Conservation (phyloP, 2,888 invertebrate species). For the Tetheella fluctuosa region DNA sequence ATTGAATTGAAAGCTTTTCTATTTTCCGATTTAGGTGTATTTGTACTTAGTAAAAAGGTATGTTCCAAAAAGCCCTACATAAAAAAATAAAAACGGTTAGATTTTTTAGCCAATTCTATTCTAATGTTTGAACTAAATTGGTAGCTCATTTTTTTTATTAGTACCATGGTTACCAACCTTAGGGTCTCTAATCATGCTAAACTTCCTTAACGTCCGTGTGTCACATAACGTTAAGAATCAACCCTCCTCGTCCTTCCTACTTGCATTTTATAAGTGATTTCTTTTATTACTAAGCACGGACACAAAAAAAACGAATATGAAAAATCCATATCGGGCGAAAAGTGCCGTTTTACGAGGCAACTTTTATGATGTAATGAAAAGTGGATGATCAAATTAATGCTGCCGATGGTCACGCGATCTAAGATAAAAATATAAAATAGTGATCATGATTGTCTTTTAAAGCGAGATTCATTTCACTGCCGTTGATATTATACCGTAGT, state of each 20-base stretch:
- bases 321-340: conserved; percentile 71
- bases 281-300: conserved; percentile 80
- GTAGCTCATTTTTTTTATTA: too few relatives aligned
- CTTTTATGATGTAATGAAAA: conserved; percentile 72
- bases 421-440: conserved; percentile 24
- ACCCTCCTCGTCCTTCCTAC: conserved; percentile 55
- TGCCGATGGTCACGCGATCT: conserved; percentile 40
- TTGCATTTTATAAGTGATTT: conserved; percentile 81
- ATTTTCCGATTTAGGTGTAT: too few relatives aligned
- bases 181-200: background rate
- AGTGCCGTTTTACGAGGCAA: conserved; percentile 72
- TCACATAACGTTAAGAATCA: conserved; percentile 51
- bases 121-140: too few relatives aligned
- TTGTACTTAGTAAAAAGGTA: too few relatives aligned
- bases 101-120: too few relatives aligned
- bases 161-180: too few relatives aligned
- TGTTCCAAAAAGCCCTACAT: too few relatives aligned
- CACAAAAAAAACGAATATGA: conserved; percentile 66
- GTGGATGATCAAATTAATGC: conserved; percentile 64
- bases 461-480: too few relatives aligned
- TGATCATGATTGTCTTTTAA: too few relatives aligned
- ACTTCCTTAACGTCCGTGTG: conserved; percentile 39
- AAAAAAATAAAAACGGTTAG: too few relatives aligned
- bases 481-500: too few relatives aligned
- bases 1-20: too few relatives aligned